Evolutionary conservation across 2,113 vertebrate species (phyloP), one percentile per base, ranked within the genome.

Genomic region (Danionella cerebrum): DNA sequence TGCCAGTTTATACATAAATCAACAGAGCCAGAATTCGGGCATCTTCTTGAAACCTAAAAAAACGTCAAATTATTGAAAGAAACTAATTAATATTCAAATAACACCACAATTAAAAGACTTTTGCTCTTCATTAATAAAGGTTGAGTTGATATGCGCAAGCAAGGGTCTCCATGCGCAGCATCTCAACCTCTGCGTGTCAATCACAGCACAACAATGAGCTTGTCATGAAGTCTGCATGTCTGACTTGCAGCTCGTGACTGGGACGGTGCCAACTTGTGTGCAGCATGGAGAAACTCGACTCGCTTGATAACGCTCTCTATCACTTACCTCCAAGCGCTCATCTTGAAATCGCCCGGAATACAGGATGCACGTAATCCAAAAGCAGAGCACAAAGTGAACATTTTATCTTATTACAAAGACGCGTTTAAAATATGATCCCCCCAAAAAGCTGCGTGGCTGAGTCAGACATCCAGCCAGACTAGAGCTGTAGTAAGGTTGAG

Each of bases 261-360:
- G 62, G 50, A 58, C 24, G 55, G 33, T 65, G 72, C 31, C 74
- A 75, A 85, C 73, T 85, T 87, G 24, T 35, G 42, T 48, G 36
- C 59, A 75, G 67, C 73, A 57, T 59, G 78, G 71, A 51, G 22
- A 35, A 74, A 78, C 71, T 81, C 72, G 71, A 66, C 62, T 70
- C 60, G 55, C 21, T 36, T 42, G 51, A 59, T 60, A 47, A 36
- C 22, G 29, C 22, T 24, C 18, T 25, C 25, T 25, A 39, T 75
- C 79, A 84, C 84, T 83, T 80, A 86, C 84, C 81, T 63, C 38
- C 38, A 52, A 47, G 69, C 72, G 16, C 21, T 67, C 38, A 47
- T 51, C n/a, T 14, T 2, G 38, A 57, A 51, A 47, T 13, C 60
- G 59, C 24, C 48, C 39, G 44, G 52, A 50, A 44, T 14, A 13